These are phyloP conservation scores for Alloplasta piceator DNA, from an alignment of 2,888 invertebrate genomes.

Conservation along the genomic window DNA sequence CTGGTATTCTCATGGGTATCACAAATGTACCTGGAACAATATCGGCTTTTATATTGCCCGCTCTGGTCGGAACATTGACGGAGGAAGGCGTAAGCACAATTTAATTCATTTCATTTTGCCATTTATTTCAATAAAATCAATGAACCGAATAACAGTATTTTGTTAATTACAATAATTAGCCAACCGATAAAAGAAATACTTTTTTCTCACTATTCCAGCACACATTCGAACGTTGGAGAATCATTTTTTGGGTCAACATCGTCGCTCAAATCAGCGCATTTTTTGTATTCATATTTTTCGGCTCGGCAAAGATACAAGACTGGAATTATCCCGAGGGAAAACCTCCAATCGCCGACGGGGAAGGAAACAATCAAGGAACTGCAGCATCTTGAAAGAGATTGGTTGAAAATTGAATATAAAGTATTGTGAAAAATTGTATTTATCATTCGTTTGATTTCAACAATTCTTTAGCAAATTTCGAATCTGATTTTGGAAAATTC, in stretches of 20 bases:
- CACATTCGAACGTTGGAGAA: constrained; percentile 77
- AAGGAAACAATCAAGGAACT: constrained; percentile 9
- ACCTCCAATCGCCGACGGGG: constrained; percentile 15
- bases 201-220: constrained; percentile 78
- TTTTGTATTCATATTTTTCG: constrained; percentile 73
- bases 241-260: constrained; percentile 77
- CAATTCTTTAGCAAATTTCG: too few species aligned
- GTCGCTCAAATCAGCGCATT: constrained; percentile 75
- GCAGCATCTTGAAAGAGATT: constrained; percentile 1
- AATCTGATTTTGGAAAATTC: too few species aligned
- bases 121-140: constrained; percentile 6
- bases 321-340: constrained; percentile 77
- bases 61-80: constrained; percentile 76
- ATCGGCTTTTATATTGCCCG: constrained; percentile 79
- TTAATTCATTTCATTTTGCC: neutral
- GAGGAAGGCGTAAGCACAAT: constrained; percentile 74
- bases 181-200: too few species aligned
- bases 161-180: constrained; percentile 6
- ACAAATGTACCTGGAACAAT: constrained; percentile 81
- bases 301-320: constrained; percentile 79
- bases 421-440: too few species aligned
- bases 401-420: too few species aligned
- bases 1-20: constrained; percentile 81
- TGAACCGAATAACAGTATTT: neutral
- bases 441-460: too few species aligned